Evolutionary conservation across 2,888 invertebrate species (phyloP), one percentile per base, ranked within the genome.

Genomic region (Himalopsyche japonica): DNA sequence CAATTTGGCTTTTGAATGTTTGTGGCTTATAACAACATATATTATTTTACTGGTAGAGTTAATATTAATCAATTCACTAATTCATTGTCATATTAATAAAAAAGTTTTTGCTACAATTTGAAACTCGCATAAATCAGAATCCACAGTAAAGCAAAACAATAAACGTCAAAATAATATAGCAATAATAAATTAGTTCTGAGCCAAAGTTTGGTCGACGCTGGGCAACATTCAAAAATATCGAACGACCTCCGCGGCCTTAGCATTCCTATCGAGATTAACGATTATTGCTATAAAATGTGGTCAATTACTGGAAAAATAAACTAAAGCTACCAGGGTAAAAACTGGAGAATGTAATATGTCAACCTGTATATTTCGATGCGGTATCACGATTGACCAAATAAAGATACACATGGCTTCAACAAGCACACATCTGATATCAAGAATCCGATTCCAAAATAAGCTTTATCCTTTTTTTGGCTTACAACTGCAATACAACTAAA

Each of bases 231-330:
- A 70, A 70, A 70, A 70, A 70, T 27, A 70, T 70, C 32, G 70
- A 27, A 27, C 70, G 81, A 76, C 83, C 83, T 47, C 80, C 76
- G 76, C 34, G 27, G 48, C 47, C 83, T 43, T 76, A 37, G 34
- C 82, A 37, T 43, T 82, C 83, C 81, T 81, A 85, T 81, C 79
- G 48, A 83, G 82, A 84, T 82, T 86, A 86, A 86, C 84, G 86
- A 82, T 80, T 84, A 86, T 86, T 86, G 82, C 84, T 81, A 49
- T 80, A 84, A 85, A 85, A 85, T 84, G 81, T 85, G 84, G 84
- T 85, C 84, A 85, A 85, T 85, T 85, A 85, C 84, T 34, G 82
- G 77, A 80, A 80, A 85, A 82, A 80, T 64, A 78, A 82, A 85
- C 82, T 77, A 80, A 85, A 78, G 82, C 78, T 76, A 77, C 57